Evolutionary conservation across 2,888 invertebrate species (phyloP), one percentile per base, ranked within the genome.

Genomic region (Baccha elongata): DNA sequence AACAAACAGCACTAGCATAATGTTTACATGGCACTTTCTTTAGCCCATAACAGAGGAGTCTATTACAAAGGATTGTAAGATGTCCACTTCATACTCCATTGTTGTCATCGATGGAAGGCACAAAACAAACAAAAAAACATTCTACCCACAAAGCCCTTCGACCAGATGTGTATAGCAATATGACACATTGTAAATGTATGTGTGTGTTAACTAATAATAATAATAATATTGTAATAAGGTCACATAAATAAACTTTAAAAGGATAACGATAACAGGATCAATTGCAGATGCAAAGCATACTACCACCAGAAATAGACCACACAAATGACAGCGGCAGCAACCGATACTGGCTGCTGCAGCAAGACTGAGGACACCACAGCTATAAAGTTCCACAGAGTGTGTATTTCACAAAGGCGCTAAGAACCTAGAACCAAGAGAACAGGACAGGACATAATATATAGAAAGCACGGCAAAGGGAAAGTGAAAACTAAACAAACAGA

Each of bases 221-320:
- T 79, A 79, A 79, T 78, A 83, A 73, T 83, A 83, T 83, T 83
- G 83, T 83, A 83, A 83, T 83, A 83, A 83, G 67, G 73, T 78
- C 62, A 29, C 62, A 67, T 83, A 67, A 78, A 78, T 68, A 83
- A 73, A 83, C 83, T 78, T 78, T 76, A 64, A 83, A 64, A 15
- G 83, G 72, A 83, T 78, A 83, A 83, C 78, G 83, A 83, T 83
- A 83, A 83, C 78, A 78, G 83, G 83, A 83, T 83, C 83, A 83
- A 73, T 83, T 68, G 78, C 50, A 83, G 83, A 83, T 78, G 83
- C 78, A 83, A 62, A 68, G 64, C 48, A 78, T 67, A 76, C 62
- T 46, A 72, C 78, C 62, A 73, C 78, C 68, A 72, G 62, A 40
- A 72, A 62, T 32, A 64, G 42, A 83, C 83, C 83, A 64, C 72